Conservation (phyloP, 2,888 invertebrate species). For the Tipula helvola region DNA sequence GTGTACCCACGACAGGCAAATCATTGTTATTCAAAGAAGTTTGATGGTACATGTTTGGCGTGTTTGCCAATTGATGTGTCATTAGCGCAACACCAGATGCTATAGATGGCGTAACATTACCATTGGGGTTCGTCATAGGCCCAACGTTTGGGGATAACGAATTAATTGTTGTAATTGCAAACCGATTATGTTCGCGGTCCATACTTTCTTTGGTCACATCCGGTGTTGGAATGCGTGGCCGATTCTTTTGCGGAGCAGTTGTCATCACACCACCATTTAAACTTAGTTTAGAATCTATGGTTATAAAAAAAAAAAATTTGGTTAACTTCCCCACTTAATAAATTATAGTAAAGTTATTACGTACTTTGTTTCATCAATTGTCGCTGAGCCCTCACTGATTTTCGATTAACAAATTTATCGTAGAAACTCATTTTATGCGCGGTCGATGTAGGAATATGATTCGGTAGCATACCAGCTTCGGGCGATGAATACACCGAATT, state of each 20-base stretch:
- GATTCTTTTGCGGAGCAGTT: slow-evolving; percentile 41
- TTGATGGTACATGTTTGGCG: slow-evolving; percentile 37
- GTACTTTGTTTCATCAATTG: slow-evolving; percentile 55
- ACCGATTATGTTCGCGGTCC: slow-evolving; percentile 51
- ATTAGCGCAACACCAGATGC: slow-evolving; percentile 51
- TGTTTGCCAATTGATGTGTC: slow-evolving; percentile 47
- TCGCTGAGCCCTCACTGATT: slow-evolving; percentile 40
- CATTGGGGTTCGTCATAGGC: slow-evolving; percentile 19
- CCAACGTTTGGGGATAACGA: slow-evolving; percentile 28
- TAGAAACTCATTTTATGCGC: slow-evolving; percentile 69
- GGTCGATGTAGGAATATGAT: slow-evolving; percentile 24
- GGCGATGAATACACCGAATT: slow-evolving; percentile 62
- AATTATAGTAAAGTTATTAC: slow-evolving; percentile 17
- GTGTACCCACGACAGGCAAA: slow-evolving; percentile 59
- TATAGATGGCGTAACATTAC: slow-evolving; percentile 33
- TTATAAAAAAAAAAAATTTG: no score
- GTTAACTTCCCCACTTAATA: background rate
- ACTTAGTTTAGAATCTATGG: slow-evolving; percentile 43
- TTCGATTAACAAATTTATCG: slow-evolving; percentile 69
- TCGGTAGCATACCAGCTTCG: slow-evolving; percentile 40
- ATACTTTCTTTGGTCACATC: slow-evolving; percentile 72
- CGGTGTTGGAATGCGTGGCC: slow-evolving; percentile 81
- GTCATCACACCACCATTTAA: slow-evolving; percentile 55
- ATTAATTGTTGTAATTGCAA: slow-evolving; percentile 29
- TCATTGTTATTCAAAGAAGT: slow-evolving; percentile 35